Conservation (phyloP, 2,888 invertebrate species). For the Hanleya hanleyi region DNA sequence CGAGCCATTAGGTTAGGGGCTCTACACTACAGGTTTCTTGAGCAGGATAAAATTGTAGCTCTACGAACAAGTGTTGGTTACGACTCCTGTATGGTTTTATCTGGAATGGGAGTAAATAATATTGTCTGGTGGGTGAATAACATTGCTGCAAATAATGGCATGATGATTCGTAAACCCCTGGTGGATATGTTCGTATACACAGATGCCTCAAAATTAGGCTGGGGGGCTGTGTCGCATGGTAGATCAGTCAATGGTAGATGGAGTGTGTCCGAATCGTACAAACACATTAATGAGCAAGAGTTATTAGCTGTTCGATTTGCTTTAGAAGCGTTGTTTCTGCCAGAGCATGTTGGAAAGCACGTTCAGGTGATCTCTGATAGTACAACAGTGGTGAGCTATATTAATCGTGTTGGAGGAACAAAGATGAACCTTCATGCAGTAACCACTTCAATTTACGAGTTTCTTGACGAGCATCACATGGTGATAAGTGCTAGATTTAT, state of each 20-base stretch:
- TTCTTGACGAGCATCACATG: too few relatives aligned
- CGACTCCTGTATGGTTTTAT: neutral
- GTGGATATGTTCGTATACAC: neutral
- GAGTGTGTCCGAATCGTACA: neutral
- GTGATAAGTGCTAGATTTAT: too few relatives aligned
- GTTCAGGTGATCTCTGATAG: neutral
- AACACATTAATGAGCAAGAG: constrained; percentile 3
- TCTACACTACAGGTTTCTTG: neutral
- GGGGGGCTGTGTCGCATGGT: neutral
- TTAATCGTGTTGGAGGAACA: neutral
- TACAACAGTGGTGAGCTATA: neutral
- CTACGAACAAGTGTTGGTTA: neutral
- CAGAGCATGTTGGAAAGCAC: neutral
- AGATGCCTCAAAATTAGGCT: constrained; percentile 4
- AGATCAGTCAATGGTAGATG: neutral
- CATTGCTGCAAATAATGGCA: neutral
- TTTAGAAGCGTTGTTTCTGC: neutral
- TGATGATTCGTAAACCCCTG: neutral
- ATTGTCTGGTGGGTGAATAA: neutral
- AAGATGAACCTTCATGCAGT: neutral
- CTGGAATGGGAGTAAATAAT: neutral
- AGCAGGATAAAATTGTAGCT: neutral
- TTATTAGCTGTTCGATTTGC: neutral
- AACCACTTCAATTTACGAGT: neutral
- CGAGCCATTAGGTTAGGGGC: too few relatives aligned